Base-by-base conservation (phyloP, 2,113 vertebrate genomes). In the Callorhinus ursinus region DNA sequence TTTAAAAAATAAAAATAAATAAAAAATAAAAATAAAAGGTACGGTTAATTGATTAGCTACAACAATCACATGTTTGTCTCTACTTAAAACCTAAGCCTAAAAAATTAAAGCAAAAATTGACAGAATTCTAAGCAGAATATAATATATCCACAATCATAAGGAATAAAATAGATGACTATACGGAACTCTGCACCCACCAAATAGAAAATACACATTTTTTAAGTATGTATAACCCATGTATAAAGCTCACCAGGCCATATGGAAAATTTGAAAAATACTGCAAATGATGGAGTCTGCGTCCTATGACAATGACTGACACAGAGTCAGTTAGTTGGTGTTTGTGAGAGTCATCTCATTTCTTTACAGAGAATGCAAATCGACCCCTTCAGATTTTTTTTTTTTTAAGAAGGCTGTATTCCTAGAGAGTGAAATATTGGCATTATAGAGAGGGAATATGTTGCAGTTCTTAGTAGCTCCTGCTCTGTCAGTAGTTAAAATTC, bases 121-220 rank as follows among this genome's bases (percentile, higher is more conserved):
- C 9, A 82, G 14, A 89, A 86, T 83, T 93, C 59, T 94, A 92
- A 92, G 36, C 49, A 93, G 33, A 96, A 59, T 51, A 92, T 14
- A 53, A 33, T 31, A 57, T 11, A 39, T 8, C 1, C n/a, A 79
- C 21, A 95, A 53, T 51, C 5, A 77, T 13, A 31, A 49, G 51
- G 39, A 71, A 72, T 59, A 19, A 26, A 59, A 76, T 49, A 5
- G 39, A 79, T 65, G 24, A 49, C 65, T 42, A 88, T n/a, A 21
- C 33, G 81, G 31, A 89, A 69, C 5, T 26, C 13, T 69, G 33
- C 5, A 77, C 1, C 31, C 71, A 74, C 49, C 3, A 88, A 91
- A 77, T 9, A 91, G 42, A 82, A 85, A 88, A 59, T 49, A 80
- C 4, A 63, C 18, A 88, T 42, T 86, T 89, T 80, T 63, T 42